phyloP scores from a whole-genome alignment of 2,888 invertebrate species.

The Hanleya hanleyi region DNA sequence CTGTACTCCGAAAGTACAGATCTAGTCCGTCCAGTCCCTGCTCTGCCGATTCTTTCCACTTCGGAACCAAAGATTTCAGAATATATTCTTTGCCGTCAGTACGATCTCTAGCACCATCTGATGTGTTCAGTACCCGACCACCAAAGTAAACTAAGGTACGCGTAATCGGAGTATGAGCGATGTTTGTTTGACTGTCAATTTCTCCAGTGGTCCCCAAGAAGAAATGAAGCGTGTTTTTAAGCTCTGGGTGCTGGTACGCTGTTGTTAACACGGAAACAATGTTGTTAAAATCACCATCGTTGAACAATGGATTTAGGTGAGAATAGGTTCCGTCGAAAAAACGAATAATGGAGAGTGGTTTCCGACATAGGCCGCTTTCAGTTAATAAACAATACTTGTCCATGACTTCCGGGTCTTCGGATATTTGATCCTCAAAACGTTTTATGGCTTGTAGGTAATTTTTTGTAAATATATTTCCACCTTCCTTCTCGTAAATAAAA shows the following conservation, averaged over 20 bases:
- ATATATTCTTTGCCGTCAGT: conserved; percentile 14
- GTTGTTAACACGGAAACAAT: conserved; percentile 30
- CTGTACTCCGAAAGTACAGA: conserved; percentile 21
- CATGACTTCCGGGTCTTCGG: too few relatives aligned
- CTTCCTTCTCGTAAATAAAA: not conserved
- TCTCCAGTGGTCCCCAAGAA: conserved; percentile 40
- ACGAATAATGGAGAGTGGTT: conserved; percentile 10
- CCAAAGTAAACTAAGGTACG: conserved; percentile 25
- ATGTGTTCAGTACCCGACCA: not conserved
- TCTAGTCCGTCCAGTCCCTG: conserved; percentile 16
- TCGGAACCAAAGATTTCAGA: conserved; percentile 5
- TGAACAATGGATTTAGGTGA: conserved; percentile 23
- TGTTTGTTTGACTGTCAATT: conserved; percentile 2
- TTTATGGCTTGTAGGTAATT: conserved; percentile 15
- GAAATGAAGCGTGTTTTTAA: conserved; percentile 19
- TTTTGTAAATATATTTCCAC: conserved; percentile 28
- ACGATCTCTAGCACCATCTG: not conserved
- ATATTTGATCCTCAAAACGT: conserved; percentile 24
- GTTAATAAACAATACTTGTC: too few relatives aligned
- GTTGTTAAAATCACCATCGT: conserved; percentile 40
- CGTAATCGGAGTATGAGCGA: conserved; percentile 22
- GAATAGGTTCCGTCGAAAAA: conserved; percentile 42
- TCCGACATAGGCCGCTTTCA: not conserved
- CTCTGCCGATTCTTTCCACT: not conserved
- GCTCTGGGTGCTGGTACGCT: conserved; percentile 27